These are phyloP conservation scores for Drosophila setosimentum DNA, from an alignment of 2,888 invertebrate species.

Conservation along the genomic window DNA sequence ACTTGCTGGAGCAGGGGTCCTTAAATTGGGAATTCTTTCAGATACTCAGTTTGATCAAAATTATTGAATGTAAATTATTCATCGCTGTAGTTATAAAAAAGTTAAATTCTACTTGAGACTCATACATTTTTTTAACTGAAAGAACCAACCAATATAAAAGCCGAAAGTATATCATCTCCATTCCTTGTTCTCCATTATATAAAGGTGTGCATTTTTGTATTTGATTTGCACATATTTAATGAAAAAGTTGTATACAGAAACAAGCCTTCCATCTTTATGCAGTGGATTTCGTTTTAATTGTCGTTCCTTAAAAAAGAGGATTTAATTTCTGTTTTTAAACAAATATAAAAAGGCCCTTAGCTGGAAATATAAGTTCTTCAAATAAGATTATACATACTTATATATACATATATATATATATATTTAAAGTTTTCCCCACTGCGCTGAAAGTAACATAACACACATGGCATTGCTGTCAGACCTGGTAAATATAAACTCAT, in stretches of 20 bases:
- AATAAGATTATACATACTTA: neutral
- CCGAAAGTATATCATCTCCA: neutral
- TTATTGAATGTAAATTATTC: neutral
- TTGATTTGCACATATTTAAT: neutral
- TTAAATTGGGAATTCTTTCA: neutral
- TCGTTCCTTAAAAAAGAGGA: neutral
- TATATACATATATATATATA: neutral
- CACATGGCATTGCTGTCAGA: neutral
- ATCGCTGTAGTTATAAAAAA: neutral
- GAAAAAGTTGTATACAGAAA: neutral
- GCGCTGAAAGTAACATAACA: neutral
- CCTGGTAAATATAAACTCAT: neutral
- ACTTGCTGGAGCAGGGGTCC: neutral
- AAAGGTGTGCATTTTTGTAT: neutral
- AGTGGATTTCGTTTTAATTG: neutral
- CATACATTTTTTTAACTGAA: neutral
- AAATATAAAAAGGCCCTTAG: neutral
- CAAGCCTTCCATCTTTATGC: neutral
- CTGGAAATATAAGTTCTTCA: neutral
- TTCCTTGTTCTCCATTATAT: neutral
- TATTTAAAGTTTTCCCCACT: neutral
- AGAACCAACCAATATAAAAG: neutral
- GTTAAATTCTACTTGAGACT: neutral
- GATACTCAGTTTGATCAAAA: neutral
- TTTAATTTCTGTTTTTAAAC: neutral